Percentiles rank a stretch among this genome's conserved stretches.
phyloP scores from a whole-genome alignment of 2,113 vertebrate genomes.

The Triplophysa rosa region DNA sequence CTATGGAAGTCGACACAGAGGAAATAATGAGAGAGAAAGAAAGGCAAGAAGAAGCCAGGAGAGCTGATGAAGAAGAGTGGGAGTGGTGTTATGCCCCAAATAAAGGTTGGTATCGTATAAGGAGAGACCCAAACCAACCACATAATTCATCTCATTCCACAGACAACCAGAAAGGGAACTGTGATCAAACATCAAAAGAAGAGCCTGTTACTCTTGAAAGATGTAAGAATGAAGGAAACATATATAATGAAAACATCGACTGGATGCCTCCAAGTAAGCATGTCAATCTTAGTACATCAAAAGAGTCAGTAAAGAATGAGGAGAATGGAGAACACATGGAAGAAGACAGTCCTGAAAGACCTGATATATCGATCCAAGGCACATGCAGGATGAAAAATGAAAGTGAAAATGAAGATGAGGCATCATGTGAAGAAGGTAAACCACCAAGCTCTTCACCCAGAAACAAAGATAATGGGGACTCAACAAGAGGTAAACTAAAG shows the following conservation, averaged over 20 bases:
- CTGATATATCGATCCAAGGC: background rate
- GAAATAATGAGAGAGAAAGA: slow-evolving; percentile 62
- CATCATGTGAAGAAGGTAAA: background rate
- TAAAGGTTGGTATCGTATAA: slow-evolving; percentile 42
- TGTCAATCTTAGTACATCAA: background rate
- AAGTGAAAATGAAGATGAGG: background rate
- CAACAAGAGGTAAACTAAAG: slow-evolving; percentile 45
- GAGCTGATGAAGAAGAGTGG: slow-evolving; percentile 41
- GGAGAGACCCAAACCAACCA: slow-evolving; percentile 43
- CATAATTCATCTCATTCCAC: slow-evolving; percentile 8
- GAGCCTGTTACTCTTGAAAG: background rate
- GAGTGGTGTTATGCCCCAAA: slow-evolving; percentile 46
- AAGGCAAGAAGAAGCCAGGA: slow-evolving; percentile 53
- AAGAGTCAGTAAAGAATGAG: background rate
- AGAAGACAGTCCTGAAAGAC: slow-evolving; percentile 21
- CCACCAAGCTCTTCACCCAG: background rate
- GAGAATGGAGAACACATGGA: slow-evolving; percentile 45
- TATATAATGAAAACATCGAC: background rate
- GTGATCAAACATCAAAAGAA: slow-evolving; percentile 11
- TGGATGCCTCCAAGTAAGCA: background rate
- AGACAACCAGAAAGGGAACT: slow-evolving; percentile 7
- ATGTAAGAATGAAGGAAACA: background rate
- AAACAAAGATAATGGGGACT: background rate
- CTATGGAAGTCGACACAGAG: slow-evolving; percentile 32
- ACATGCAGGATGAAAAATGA: slow-evolving; percentile 29